Base-by-base conservation (phyloP, 2,113 vertebrate genomes). In the Progne subis region DNA sequence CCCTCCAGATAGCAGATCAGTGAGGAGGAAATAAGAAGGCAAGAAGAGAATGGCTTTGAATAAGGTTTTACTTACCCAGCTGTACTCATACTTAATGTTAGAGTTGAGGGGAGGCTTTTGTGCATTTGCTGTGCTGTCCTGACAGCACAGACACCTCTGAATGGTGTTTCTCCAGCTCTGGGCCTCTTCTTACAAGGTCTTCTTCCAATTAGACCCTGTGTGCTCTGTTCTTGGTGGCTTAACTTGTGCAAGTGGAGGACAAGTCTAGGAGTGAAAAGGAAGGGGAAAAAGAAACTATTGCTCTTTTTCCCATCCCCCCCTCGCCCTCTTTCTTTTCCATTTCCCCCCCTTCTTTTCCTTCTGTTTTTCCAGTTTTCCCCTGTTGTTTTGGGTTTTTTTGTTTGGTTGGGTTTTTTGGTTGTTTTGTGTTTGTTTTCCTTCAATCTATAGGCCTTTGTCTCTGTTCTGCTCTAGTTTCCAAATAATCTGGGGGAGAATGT, bases 201-300 rank as follows among this genome's bases (percentile, higher is more conserved):
- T n/a, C 24, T 74, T n/a, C 8, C 23, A 17, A 1, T 2, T 2
- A 11, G 0, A 23, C 13, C 5, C 25, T 55, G 2, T 34, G 14
- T 18, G 25, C 4, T 39, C 59, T 64, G 7, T 23, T 82, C 55
- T 53, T 11, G 28, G 19, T 37, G n/a, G 13, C 12, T 39, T 49
- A 43, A 26, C 4, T 71, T 32, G 3, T 61, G 4, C 18, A 26
- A 52, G 43, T 16, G 5, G 41, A 34, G 8, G 28, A 19, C 29
- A 71, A 32, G 6, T 7, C 7, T n/a, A 37, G 41, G 49, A 53
- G 46, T 23, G 26, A 41, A 68, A 44, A 18, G 5, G 11, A n/a
- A 72, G 12, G 17, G 32, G 21, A 55, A 34, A 55, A 34, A 78
- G 12, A 65, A 57, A 31, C 16, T 72, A 6, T 12, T 34, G 4